A percentile compares a stretch with the other conserved stretches of the same genome.
Conservation (phyloP, 2,888 invertebrate genomes). For the Lochmaea crataegi region DNA sequence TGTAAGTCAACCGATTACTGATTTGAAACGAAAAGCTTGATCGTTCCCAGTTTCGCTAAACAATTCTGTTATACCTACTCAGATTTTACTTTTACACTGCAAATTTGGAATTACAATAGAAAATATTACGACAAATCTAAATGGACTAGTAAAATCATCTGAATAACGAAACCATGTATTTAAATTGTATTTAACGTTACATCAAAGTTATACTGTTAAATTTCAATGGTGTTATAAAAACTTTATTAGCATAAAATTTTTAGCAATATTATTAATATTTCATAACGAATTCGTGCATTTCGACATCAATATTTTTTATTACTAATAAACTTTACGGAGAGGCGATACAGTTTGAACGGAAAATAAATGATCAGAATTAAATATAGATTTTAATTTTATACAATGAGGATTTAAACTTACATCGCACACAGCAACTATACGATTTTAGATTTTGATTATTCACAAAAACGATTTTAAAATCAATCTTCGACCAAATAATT, state of each 20-base stretch:
- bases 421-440: conserved; percentile 5
- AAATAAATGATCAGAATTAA: conserved; percentile 5
- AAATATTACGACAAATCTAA: no score
- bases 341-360: background rate
- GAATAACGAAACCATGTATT: background rate
- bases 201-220: background rate
- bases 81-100: no score
- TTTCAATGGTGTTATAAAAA: background rate
- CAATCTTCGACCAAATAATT: no score
- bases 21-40: no score
- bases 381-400: conserved; percentile 8
- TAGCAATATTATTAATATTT: background rate
- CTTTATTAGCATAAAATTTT: background rate
- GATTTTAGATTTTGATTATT: conserved; percentile 1
- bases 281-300: background rate
- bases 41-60: no score
- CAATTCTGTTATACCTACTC: no score
- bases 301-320: background rate
- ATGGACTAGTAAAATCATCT: no score
- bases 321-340: background rate
- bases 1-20: no score
- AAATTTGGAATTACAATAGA: no score
- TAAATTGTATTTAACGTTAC: background rate
- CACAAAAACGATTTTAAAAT: background rate
- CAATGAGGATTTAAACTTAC: background rate